Evolutionary conservation across 2,797 vertebrate species (phyloP).

Genomic region (Coreius guichenoti): DNA sequence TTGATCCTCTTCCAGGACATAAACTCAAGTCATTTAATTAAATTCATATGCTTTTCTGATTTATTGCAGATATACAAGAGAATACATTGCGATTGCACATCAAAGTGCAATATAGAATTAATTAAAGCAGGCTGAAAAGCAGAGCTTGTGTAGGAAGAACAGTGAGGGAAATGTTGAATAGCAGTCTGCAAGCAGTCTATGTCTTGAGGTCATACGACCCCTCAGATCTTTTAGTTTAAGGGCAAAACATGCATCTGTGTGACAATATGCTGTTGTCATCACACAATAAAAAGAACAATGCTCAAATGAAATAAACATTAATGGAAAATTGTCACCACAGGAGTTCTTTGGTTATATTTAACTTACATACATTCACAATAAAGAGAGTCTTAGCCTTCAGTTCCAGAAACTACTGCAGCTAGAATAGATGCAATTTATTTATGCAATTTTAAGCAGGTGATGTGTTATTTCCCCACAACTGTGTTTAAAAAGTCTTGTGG

Average conservation of each 20-base stretch:
- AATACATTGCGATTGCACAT: slow-evolving; percentile 14
- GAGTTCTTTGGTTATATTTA: slow-evolving; percentile 4
- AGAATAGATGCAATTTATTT: slow-evolving; percentile 27
- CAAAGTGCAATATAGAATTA: neutral
- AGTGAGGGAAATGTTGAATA: neutral
- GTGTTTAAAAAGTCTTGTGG: neutral
- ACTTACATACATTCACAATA: slow-evolving; percentile 7
- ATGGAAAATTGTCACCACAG: neutral
- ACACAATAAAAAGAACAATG: neutral
- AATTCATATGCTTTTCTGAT: slow-evolving; percentile 5
- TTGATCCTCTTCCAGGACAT: slow-evolving; percentile 10
- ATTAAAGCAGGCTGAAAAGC: slow-evolving; percentile 15
- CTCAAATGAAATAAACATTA: neutral
- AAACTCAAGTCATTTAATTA: slow-evolving; percentile 1
- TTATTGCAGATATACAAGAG: slow-evolving; percentile 19
- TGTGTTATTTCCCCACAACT: neutral
- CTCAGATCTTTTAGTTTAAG: no score
- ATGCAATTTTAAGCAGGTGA: neutral
- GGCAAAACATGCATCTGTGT: slow-evolving; percentile 34
- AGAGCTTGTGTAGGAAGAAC: neutral
- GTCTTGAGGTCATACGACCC: slow-evolving; percentile 18
- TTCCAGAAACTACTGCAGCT: neutral
- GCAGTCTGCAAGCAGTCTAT: slow-evolving; percentile 25
- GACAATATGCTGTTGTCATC: neutral
- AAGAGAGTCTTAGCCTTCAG: neutral